These are phyloP conservation scores for Pheosia gnoma DNA, from an alignment of 2,888 invertebrate genomes.

Conservation along the genomic window DNA sequence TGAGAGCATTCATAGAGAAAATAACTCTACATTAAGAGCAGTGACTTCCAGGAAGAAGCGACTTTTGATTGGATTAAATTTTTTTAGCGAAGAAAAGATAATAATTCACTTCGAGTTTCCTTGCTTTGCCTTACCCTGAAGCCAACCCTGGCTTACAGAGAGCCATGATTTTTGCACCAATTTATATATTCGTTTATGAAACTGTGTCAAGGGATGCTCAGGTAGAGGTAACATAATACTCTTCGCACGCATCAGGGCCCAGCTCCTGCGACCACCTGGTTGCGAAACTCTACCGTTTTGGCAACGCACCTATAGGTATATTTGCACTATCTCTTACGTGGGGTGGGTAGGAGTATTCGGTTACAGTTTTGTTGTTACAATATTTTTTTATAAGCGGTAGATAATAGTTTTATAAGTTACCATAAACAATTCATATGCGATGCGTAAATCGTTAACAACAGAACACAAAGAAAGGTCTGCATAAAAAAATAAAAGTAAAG, in stretches of 20 bases:
- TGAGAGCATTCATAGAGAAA: too few relatives aligned
- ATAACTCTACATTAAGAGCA: too few relatives aligned
- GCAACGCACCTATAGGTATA: constrained; percentile 18
- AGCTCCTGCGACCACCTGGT: constrained; percentile 30
- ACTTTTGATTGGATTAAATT: too few relatives aligned
- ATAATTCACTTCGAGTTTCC: too few relatives aligned
- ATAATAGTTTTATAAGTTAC: too few relatives aligned
- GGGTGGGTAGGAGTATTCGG: constrained; percentile 11
- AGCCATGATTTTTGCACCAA: background rate
- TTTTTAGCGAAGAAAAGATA: too few relatives aligned
- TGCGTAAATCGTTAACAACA: too few relatives aligned
- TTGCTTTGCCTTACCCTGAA: too few relatives aligned
- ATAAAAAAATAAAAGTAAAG: too few relatives aligned
- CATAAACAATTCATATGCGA: too few relatives aligned
- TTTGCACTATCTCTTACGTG: constrained; percentile 39
- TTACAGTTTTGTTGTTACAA: constrained; percentile 22
- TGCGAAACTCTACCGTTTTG: constrained; percentile 28
- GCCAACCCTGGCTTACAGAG: background rate
- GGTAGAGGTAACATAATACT: background rate
- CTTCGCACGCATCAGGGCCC: background rate
- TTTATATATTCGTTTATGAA: background rate
- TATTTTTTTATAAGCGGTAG: background rate
- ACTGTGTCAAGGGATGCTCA: background rate
- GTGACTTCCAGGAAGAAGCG: too few relatives aligned
- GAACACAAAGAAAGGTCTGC: too few relatives aligned